Evolutionary conservation across 2,113 vertebrate species (phyloP).

Genomic region (Diadophis punctatus): DNA sequence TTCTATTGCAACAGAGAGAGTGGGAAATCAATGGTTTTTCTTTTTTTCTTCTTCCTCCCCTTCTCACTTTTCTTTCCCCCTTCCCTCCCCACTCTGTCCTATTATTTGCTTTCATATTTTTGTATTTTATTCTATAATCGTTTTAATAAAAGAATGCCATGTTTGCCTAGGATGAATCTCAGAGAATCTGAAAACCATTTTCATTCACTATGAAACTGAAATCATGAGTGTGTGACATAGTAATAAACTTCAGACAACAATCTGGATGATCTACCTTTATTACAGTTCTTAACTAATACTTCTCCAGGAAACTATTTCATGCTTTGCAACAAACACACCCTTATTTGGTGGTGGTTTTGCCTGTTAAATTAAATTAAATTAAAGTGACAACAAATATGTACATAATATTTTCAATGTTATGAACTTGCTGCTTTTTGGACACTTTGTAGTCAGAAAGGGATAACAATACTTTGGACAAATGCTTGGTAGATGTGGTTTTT

Average conservation of each 20-base stretch:
- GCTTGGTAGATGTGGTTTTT: not conserved
- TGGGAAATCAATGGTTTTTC: too few species aligned
- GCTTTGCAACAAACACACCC: not conserved
- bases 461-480: not conserved
- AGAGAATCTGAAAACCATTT: not conserved
- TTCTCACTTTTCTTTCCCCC: too few species aligned
- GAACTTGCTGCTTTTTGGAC: not conserved
- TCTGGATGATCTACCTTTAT: not conserved
- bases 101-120: too few species aligned
- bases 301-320: not conserved
- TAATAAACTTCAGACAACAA: not conserved
- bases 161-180: not conserved
- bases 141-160: too few species aligned
- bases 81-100: too few species aligned
- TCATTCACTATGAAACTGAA: not conserved
- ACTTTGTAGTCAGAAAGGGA: not conserved
- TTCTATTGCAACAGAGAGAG: too few species aligned
- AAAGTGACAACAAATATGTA: not conserved
- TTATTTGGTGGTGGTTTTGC: not conserved
- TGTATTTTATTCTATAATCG: too few species aligned
- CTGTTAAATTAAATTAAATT: not conserved
- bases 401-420: not conserved
- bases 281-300: not conserved
- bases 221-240: not conserved
- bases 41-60: accelerated